These are phyloP conservation scores for Pomatostomus ruficeps DNA, from an alignment of 2,113 vertebrate species.

Conservation along the genomic window DNA sequence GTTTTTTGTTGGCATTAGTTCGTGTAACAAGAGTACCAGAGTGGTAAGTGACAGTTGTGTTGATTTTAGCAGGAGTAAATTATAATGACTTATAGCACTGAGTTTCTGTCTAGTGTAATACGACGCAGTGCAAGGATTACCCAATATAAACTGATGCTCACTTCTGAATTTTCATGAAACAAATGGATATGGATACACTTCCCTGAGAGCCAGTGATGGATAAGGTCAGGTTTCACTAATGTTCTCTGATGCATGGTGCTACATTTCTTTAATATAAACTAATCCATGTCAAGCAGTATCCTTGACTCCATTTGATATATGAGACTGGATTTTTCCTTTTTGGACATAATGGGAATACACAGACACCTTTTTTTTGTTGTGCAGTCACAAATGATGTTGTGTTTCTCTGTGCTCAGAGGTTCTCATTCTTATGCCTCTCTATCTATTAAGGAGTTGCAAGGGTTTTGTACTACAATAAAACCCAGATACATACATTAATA, in stretches of 20 bases:
- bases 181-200: background rate
- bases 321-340: background rate
- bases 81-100: background rate
- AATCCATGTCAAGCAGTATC: conserved; percentile 2
- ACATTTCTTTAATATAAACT: conserved; percentile 37
- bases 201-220: background rate
- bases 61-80: background rate
- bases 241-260: background rate
- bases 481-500: background rate
- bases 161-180: background rate
- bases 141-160: background rate
- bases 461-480: background rate
- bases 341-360: background rate
- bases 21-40: background rate
- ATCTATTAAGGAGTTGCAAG: background rate
- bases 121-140: background rate
- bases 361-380: background rate
- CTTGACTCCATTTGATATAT: background rate
- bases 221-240: background rate
- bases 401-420: background rate
- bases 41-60: background rate
- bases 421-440: background rate
- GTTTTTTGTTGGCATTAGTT: background rate
- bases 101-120: background rate
- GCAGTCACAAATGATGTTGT: background rate